Evolutionary conservation across 2,113 vertebrate genomes (phyloP), one percentile per base, ranked within the genome.

Genomic region (Nansenia antarctica): DNA sequence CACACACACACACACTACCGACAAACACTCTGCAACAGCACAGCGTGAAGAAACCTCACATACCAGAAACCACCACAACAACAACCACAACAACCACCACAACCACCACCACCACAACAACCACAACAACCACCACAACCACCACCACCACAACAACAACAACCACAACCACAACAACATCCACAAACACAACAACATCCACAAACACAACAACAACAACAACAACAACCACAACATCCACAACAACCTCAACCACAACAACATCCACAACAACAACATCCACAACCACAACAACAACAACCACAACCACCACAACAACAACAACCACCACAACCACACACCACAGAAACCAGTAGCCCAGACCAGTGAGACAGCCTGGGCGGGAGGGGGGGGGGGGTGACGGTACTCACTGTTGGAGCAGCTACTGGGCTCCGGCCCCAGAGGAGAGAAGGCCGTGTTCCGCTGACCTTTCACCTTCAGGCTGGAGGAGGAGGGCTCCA

Each of bases 401-500:
- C 77, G 35, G 31, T 77, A 97, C 97, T 98, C 93, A 98, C 96
- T 96, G 88, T 96, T 98, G 24, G 95, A 97, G 86, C 94, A 96
- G 92, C 96, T 98, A 96, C 96, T 97, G 88, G 95, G 90, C 94
- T 97, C 96, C 49, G 96, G 96, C 83, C 96, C 90, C 81, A 93
- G 82, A n/a, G 94, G 91, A 85, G 95, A 98, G 87, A 93, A 94
- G 84, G 93, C 81, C 65, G 88, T 64, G 88, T 96, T 97, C 91
- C 94, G 90, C 84, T 92, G 94, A 88, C 91, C 92, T 93, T 95
- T 95, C 77, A 93, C 90, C 84, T 95, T 96, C 81, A 91, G 89
- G 65, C 90, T 80, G 54, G 82, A 78, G 59, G 96, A 94, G 65
- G 93, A 91, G 86, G 94, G 88, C 82, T 94, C 93, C n/a, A n/a